Evolutionary conservation across 2,888 invertebrate species (phyloP).

Genomic region (Pterostichus niger): DNA sequence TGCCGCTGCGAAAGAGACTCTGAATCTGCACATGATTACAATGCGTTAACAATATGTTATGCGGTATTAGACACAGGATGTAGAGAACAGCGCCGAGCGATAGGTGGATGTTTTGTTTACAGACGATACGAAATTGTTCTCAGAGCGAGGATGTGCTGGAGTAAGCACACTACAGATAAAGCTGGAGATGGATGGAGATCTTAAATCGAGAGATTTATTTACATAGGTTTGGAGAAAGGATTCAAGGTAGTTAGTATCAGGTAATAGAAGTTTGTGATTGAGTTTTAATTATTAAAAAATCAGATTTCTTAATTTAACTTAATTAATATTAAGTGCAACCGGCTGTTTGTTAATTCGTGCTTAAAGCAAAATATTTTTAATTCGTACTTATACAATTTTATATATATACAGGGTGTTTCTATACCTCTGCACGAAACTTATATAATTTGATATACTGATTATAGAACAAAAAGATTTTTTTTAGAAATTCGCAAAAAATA

Average conservation of each 20-base stretch:
- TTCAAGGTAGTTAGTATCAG: neutral
- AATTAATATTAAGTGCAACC: too few species aligned
- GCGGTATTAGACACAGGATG: slow-evolving; percentile 30
- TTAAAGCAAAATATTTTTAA: too few species aligned
- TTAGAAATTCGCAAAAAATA: too few species aligned
- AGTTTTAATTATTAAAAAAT: too few species aligned
- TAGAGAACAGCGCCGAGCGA: slow-evolving; percentile 4
- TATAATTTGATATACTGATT: too few species aligned
- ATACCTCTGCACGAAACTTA: too few species aligned
- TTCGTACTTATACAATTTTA: too few species aligned
- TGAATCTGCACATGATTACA: slow-evolving; percentile 63
- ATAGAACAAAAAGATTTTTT: too few species aligned
- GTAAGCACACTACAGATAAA: neutral
- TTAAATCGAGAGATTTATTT: neutral
- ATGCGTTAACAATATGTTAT: slow-evolving; percentile 63
- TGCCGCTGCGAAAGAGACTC: slow-evolving; percentile 21
- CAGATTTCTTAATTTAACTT: too few species aligned
- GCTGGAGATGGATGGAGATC: neutral
- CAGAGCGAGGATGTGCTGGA: neutral
- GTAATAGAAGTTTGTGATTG: neutral
- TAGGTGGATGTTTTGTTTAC: slow-evolving; percentile 42
- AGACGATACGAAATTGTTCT: slow-evolving; percentile 38
- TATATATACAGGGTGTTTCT: too few species aligned
- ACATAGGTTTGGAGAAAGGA: neutral
- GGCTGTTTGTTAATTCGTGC: too few species aligned